phyloP scores from a whole-genome alignment of 2,113 vertebrate genomes.

The Spea bombifrons region DNA sequence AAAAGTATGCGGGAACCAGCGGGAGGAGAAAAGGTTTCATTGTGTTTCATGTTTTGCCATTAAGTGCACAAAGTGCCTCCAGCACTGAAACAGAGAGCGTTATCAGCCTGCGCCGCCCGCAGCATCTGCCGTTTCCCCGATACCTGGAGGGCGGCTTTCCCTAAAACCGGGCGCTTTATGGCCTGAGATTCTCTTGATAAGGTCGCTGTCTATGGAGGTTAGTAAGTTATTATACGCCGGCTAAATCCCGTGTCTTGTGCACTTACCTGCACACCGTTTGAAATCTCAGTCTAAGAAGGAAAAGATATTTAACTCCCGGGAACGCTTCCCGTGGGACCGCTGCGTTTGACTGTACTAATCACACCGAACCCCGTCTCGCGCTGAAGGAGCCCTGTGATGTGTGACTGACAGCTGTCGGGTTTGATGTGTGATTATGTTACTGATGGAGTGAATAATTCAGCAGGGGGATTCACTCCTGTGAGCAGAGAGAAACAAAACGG shows the following conservation, averaged over 20 bases:
- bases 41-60: no score
- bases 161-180: no score
- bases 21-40: no score
- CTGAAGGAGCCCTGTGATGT: conserved; percentile 19
- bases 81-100: no score
- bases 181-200: no score
- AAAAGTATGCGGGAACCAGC: no score
- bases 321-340: conserved; percentile 22
- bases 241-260: neutral
- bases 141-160: no score
- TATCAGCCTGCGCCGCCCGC: no score
- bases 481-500: conserved; percentile 10
- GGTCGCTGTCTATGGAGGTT: no score
- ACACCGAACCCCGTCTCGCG: conserved; percentile 1
- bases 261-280: neutral
- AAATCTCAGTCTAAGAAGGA: conserved; percentile 26
- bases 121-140: no score
- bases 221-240: no score
- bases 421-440: conserved; percentile 42
- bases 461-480: neutral
- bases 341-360: conserved; percentile 36
- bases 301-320: conserved; percentile 22
- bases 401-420: conserved; percentile 37
- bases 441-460: conserved; percentile 33
- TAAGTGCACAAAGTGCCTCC: no score